phyloP scores from a whole-genome alignment of 2,113 vertebrate species.

The Gymnorhina tibicen region DNA sequence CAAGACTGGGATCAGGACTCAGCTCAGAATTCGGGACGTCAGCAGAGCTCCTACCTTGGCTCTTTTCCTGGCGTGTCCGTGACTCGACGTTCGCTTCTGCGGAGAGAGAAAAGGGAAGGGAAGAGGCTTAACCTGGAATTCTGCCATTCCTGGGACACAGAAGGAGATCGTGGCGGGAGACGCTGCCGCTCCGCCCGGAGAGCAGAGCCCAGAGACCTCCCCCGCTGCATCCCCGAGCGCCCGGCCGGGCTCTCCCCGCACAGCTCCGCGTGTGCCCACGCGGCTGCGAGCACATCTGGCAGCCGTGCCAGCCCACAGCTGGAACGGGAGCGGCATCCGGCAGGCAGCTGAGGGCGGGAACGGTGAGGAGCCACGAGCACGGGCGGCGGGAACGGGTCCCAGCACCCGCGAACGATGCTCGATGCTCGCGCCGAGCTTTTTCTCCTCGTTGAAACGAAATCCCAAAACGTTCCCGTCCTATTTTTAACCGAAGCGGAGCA shows the following conservation, averaged over 20 bases:
- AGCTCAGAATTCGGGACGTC: background rate
- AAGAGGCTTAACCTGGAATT: background rate
- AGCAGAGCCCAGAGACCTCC: background rate
- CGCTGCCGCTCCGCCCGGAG: background rate
- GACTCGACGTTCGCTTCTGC: constrained; percentile 87
- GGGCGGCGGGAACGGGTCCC: background rate
- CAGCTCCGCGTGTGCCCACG: background rate
- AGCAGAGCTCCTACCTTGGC: constrained; percentile 83
- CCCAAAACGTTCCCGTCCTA: background rate
- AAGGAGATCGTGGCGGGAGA: background rate
- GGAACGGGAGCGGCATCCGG: background rate
- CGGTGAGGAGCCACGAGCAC: background rate
- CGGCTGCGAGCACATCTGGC: background rate
- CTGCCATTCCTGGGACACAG: background rate
- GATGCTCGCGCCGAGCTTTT: background rate
- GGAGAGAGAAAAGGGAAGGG: constrained; percentile 26
- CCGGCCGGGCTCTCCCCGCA: background rate
- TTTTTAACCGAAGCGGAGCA: background rate
- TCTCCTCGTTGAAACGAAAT: background rate
- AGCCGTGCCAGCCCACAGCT: background rate
- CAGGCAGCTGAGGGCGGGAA: background rate
- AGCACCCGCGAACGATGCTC: background rate
- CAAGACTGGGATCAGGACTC: background rate
- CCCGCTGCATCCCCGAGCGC: background rate
- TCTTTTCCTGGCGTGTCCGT: constrained; percentile 93